Evolutionary conservation across 2,888 invertebrate species (phyloP).

Genomic region (Apotomis capreana): DNA sequence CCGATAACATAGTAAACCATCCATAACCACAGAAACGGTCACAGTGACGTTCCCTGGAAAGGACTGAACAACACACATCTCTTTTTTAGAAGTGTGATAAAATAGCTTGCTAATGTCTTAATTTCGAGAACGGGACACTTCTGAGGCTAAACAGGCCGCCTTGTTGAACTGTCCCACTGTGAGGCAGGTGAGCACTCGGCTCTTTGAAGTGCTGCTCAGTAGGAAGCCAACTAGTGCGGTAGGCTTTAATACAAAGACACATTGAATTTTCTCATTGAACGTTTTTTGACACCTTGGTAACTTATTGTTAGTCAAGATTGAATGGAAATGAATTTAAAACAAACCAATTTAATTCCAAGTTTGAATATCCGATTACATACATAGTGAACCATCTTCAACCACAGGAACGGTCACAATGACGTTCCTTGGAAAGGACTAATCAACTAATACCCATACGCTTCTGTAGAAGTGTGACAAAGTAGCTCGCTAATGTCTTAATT

Average conservation of each 20-base stretch:
- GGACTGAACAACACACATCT: background rate
- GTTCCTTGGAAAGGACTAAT: too few species aligned
- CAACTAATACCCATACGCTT: background rate
- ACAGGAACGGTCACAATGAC: too few species aligned
- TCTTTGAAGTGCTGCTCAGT: conserved; percentile 30
- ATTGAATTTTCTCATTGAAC: background rate
- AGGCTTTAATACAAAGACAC: conserved; percentile 27
- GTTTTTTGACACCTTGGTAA: background rate
- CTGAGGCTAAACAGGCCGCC: conserved; percentile 76
- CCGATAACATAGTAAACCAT: too few species aligned
- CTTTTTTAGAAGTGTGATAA: conserved; percentile 8
- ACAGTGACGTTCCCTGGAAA: too few species aligned
- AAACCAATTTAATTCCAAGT: background rate
- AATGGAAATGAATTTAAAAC: too few species aligned
- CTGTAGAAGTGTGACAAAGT: conserved; percentile 2
- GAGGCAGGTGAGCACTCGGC: conserved; percentile 51
- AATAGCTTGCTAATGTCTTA: conserved; percentile 71
- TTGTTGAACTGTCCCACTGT: conserved; percentile 59
- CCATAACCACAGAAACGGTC: too few species aligned
- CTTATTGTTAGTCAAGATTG: conserved; percentile 3
- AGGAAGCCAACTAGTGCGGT: conserved; percentile 33
- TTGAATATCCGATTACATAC: too few species aligned
- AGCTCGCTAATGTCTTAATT: conserved; percentile 77
- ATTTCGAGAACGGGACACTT: conserved; percentile 76
- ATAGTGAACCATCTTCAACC: too few species aligned